Conservation (phyloP, 2,113 vertebrate species). For the Callipepla squamata region DNA sequence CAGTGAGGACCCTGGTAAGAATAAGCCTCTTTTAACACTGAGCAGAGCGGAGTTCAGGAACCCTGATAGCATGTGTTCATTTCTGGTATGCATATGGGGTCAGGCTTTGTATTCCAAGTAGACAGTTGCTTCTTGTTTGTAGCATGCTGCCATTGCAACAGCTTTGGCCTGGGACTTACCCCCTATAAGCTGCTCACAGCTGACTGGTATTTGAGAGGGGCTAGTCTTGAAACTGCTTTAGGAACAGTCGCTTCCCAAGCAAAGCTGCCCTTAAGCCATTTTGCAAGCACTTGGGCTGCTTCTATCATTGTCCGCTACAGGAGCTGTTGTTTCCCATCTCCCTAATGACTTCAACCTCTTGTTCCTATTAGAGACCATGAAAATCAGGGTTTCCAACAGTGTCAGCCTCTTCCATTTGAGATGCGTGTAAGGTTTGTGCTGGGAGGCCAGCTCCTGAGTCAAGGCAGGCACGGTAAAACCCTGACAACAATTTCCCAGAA, state of each 20-base stretch:
- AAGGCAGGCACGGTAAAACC: not conserved
- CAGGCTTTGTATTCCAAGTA: not conserved
- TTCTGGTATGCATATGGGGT: fast-evolving
- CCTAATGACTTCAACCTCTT: not conserved
- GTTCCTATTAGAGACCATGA: not conserved
- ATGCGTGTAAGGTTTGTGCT: not conserved
- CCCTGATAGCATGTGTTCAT: not conserved
- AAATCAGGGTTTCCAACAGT: not conserved
- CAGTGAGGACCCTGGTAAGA: fast-evolving
- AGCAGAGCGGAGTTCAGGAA: not conserved
- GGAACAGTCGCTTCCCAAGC: not conserved
- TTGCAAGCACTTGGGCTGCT: not conserved
- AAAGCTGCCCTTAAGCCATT: not conserved
- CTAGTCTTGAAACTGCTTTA: not conserved
- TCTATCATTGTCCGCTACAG: not conserved
- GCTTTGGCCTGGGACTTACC: not conserved
- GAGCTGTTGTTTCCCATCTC: not conserved
- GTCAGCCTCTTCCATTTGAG: not conserved
- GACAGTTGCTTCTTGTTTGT: not conserved
- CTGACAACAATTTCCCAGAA: not conserved
- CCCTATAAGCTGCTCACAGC: not conserved
- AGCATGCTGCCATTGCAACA: not conserved
- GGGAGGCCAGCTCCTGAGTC: not conserved
- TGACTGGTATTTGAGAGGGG: not conserved
- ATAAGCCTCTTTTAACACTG: not conserved